Percentiles rank a stretch among this genome's conserved stretches.
These are phyloP conservation scores for Nomada lathburiana DNA, from an alignment of 2,888 invertebrate species.

Conservation along the genomic window DNA sequence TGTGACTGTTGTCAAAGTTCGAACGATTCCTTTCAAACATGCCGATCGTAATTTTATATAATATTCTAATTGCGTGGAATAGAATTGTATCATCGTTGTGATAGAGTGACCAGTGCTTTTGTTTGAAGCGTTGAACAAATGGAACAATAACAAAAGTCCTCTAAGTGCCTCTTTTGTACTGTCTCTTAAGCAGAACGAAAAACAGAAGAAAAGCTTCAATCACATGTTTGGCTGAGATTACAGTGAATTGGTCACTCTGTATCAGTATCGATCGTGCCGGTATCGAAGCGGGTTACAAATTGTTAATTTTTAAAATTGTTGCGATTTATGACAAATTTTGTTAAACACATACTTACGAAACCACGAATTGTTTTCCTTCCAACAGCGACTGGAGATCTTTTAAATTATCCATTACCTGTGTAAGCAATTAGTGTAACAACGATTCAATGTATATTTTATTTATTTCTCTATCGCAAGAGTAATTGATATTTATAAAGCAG, in stretches of 20 bases:
- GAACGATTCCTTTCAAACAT: background rate
- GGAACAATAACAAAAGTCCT: slow-evolving; percentile 13
- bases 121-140: background rate
- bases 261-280: slow-evolving; percentile 9
- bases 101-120: slow-evolving; percentile 21
- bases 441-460: slow-evolving; percentile 45
- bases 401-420: slow-evolving; percentile 4
- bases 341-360: background rate
- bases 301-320: slow-evolving; percentile 5
- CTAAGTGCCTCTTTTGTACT: slow-evolving; percentile 11
- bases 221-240: background rate
- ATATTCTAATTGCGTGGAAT: slow-evolving; percentile 9
- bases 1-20: background rate
- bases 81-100: slow-evolving; percentile 10
- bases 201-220: background rate
- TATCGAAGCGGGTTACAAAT: slow-evolving; percentile 1
- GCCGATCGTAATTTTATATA: slow-evolving; percentile 11
- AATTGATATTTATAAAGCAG: slow-evolving; percentile 43
- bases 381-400: slow-evolving; percentile 12
- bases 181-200: background rate
- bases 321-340: background rate
- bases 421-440: slow-evolving; percentile 7
- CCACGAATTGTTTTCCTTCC: background rate
- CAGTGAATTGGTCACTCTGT: slow-evolving; percentile 16
- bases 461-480: slow-evolving; percentile 28